These are phyloP conservation scores for Drosophila anomalata DNA, from an alignment of 2,888 invertebrate genomes.

Conservation along the genomic window DNA sequence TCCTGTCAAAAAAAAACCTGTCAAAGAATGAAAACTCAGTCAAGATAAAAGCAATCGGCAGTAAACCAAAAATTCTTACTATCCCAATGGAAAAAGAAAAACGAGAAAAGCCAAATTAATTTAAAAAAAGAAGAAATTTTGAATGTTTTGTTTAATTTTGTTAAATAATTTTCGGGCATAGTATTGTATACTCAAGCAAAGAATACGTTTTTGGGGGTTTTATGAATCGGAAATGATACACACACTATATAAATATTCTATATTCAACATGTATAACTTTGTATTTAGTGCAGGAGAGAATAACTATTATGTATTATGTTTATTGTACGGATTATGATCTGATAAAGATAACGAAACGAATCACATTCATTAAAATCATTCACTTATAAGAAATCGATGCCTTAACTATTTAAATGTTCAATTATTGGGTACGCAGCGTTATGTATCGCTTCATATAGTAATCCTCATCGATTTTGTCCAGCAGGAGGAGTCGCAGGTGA, in stretches of 20 bases:
- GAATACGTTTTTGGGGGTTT: conserved; percentile 46
- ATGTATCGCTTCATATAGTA: conserved; percentile 21
- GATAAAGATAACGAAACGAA: conserved; percentile 59
- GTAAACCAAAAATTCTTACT: conserved; percentile 15
- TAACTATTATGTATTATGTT: conserved; percentile 72
- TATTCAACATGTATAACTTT: conserved; percentile 58
- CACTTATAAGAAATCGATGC: conserved; percentile 32
- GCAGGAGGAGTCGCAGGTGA: conserved; percentile 23
- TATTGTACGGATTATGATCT: conserved; percentile 65
- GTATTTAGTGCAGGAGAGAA: conserved; percentile 33
- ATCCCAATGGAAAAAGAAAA: conserved; percentile 3
- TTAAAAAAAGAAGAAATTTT: conserved; percentile 14
- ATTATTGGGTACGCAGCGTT: background rate
- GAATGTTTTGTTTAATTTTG: conserved; percentile 7
- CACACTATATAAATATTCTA: conserved; percentile 51
- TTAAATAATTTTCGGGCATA: background rate
- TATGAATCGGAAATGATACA: conserved; percentile 40
- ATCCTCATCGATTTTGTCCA: conserved; percentile 45
- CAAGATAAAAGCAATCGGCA: conserved; percentile 13
- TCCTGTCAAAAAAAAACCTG: background rate
- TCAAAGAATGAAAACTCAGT: conserved; percentile 7
- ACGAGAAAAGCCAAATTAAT: conserved; percentile 27
- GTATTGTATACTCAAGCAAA: conserved; percentile 20
- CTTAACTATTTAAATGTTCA: conserved; percentile 7
- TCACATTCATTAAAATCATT: conserved; percentile 59